phyloP scores from a whole-genome alignment of 2,113 vertebrate species.

The Pseudorasbora parva region DNA sequence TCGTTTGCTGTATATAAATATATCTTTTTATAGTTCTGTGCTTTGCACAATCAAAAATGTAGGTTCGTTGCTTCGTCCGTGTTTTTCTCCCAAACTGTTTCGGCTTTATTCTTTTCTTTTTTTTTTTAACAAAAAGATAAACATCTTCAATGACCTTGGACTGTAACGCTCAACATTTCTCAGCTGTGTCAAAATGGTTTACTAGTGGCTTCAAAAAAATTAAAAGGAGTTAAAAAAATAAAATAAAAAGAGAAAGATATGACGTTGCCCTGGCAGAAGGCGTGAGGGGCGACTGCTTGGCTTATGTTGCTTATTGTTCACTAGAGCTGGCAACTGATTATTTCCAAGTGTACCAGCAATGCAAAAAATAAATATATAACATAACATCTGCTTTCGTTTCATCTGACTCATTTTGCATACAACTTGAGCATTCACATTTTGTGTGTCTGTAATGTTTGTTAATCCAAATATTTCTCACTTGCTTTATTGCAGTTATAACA shows the following conservation, averaged over 20 bases:
- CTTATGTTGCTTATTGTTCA: constrained; percentile 81
- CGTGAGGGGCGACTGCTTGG: constrained; percentile 74
- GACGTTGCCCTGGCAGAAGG: constrained; percentile 70
- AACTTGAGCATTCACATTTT: background rate
- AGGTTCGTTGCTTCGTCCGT: constrained; percentile 85
- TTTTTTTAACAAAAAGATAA: constrained; percentile 29
- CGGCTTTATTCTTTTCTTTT: constrained; percentile 79
- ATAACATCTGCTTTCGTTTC: constrained; percentile 68
- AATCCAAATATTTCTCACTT: background rate
- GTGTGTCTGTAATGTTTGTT: background rate
- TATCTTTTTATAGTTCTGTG: constrained; percentile 91
- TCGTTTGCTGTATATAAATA: constrained; percentile 94
- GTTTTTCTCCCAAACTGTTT: constrained; percentile 85
- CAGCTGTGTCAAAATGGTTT: constrained; percentile 89
- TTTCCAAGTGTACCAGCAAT: constrained; percentile 83
- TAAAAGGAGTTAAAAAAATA: constrained; percentile 6
- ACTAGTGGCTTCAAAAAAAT: constrained; percentile 77
- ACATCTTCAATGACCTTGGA: constrained; percentile 79
- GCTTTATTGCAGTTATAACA: background rate
- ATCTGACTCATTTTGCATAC: constrained; percentile 11
- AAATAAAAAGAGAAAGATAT: constrained; percentile 48
- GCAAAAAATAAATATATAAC: constrained; percentile 70
- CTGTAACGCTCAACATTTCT: constrained; percentile 86
- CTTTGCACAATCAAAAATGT: constrained; percentile 89
- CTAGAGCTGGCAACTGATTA: constrained; percentile 79